These are phyloP conservation scores for Drosophila atripex DNA, from an alignment of 2,888 invertebrate genomes.

Conservation along the genomic window DNA sequence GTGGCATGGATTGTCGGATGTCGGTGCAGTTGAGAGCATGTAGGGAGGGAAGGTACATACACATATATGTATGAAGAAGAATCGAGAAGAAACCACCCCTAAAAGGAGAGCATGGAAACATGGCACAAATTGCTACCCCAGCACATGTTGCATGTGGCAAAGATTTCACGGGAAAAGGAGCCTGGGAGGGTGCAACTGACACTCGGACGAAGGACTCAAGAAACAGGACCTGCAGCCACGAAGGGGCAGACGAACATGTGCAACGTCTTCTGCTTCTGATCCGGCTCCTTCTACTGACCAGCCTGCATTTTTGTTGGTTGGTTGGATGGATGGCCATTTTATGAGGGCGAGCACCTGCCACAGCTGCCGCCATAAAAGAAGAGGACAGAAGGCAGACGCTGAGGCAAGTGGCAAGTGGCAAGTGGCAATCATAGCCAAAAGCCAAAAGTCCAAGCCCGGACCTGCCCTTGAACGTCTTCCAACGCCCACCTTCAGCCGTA, in stretches of 20 bases:
- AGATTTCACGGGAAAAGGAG: slow-evolving; percentile 68
- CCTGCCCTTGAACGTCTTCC: slow-evolving; percentile 67
- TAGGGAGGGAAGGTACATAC: not conserved
- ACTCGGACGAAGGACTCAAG: slow-evolving; percentile 56
- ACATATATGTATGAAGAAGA: not conserved
- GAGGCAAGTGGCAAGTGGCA: slow-evolving; percentile 33
- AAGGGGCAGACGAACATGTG: slow-evolving; percentile 35
- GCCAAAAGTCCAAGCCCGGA: slow-evolving; percentile 55
- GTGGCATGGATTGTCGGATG: slow-evolving; percentile 5
- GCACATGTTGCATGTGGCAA: slow-evolving; percentile 72
- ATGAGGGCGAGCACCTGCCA: slow-evolving; percentile 79
- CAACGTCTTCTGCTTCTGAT: slow-evolving; percentile 24
- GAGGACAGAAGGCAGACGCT: not conserved
- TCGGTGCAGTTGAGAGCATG: too few relatives aligned
- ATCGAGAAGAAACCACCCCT: slow-evolving; percentile 66
- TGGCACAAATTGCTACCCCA: slow-evolving; percentile 74
- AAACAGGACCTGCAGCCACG: slow-evolving; percentile 12
- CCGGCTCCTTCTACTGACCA: not conserved
- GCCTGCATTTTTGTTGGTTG: slow-evolving; percentile 58
- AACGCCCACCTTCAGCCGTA: slow-evolving; percentile 65
- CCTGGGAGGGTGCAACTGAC: slow-evolving; percentile 58
- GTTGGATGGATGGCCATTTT: slow-evolving; percentile 40
- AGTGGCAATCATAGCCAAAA: slow-evolving; percentile 70
- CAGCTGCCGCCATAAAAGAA: slow-evolving; percentile 61
- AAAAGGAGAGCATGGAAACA: slow-evolving; percentile 52